Conservation (phyloP, 1,140 invertebrate species). For the Diorhabda elongata region DNA sequence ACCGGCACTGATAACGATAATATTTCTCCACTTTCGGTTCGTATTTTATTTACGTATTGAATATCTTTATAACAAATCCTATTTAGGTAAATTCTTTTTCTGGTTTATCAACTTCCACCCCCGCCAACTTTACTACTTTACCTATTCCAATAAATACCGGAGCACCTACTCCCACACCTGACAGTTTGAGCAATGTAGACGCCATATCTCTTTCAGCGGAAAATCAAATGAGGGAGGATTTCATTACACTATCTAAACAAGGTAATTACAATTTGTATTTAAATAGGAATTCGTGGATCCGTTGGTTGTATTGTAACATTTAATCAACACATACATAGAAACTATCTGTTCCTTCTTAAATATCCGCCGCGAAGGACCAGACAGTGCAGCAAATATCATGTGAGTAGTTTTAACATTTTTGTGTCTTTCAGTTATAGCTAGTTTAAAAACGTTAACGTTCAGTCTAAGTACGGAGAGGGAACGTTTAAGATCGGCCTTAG, state of each 20-base stretch:
- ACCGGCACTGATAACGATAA: slow-evolving; percentile 39
- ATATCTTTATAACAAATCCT: too few relatives aligned
- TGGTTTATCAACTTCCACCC: slow-evolving; percentile 26
- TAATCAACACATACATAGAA: too few relatives aligned
- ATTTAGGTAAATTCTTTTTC: slow-evolving; percentile 34
- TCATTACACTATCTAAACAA: slow-evolving; percentile 63
- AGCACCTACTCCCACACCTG: slow-evolving; percentile 32
- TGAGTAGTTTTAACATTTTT: neutral
- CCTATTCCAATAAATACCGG: slow-evolving; percentile 28
- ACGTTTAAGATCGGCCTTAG: slow-evolving; percentile 54
- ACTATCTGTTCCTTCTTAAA: too few relatives aligned
- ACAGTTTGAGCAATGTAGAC: slow-evolving; percentile 40
- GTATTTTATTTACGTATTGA: slow-evolving; percentile 16
- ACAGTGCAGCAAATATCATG: too few relatives aligned
- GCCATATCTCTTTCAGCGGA: slow-evolving; percentile 49
- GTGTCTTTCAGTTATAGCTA: slow-evolving; percentile 52
- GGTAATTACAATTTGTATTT: slow-evolving; percentile 38
- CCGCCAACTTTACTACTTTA: slow-evolving; percentile 23
- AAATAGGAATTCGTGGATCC: too few relatives aligned
- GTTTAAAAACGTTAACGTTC: slow-evolving; percentile 51
- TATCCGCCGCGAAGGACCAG: too few relatives aligned
- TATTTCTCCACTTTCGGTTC: slow-evolving; percentile 47
- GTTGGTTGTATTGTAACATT: too few relatives aligned
- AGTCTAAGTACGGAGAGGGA: slow-evolving; percentile 61
- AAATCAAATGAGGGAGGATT: slow-evolving; percentile 63